phyloP scores from a whole-genome alignment of 2,888 invertebrate genomes.

The Cyaniris semiargus region DNA sequence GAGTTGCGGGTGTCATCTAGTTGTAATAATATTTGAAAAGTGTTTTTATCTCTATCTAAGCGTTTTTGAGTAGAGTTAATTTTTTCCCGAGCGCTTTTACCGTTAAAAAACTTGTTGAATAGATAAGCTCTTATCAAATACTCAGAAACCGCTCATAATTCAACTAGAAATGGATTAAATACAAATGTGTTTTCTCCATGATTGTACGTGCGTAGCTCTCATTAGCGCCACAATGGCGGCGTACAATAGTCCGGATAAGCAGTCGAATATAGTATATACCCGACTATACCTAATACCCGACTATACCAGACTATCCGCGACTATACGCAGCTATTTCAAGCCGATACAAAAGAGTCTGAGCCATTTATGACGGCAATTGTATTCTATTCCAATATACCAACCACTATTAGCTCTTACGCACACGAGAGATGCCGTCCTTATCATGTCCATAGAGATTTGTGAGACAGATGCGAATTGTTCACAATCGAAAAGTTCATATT shows the following conservation, averaged over 20 bases:
- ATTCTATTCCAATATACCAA: background rate
- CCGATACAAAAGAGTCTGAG: constrained; percentile 16
- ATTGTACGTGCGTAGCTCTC: constrained; percentile 49
- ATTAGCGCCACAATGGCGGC: constrained; percentile 67
- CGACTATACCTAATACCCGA: background rate
- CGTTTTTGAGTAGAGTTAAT: no score
- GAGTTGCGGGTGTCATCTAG: no score
- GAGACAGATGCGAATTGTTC: background rate
- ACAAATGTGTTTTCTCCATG: background rate
- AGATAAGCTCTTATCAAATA: background rate
- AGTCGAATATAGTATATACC: background rate
- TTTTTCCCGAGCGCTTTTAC: no score
- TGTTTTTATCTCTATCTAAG: no score
- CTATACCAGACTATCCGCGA: background rate
- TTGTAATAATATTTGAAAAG: no score
- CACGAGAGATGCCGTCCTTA: constrained; percentile 5
- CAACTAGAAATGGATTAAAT: background rate
- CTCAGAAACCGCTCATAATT: background rate
- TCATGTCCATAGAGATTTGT: background rate
- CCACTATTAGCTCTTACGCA: background rate
- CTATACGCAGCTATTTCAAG: constrained; percentile 1
- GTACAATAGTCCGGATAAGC: constrained; percentile 52
- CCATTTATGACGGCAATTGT: constrained; percentile 1
- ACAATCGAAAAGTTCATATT: background rate
- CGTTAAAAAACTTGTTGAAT: no score